phyloP scores from a whole-genome alignment of 2,797 vertebrate species.

The Eospalax fontanierii region DNA sequence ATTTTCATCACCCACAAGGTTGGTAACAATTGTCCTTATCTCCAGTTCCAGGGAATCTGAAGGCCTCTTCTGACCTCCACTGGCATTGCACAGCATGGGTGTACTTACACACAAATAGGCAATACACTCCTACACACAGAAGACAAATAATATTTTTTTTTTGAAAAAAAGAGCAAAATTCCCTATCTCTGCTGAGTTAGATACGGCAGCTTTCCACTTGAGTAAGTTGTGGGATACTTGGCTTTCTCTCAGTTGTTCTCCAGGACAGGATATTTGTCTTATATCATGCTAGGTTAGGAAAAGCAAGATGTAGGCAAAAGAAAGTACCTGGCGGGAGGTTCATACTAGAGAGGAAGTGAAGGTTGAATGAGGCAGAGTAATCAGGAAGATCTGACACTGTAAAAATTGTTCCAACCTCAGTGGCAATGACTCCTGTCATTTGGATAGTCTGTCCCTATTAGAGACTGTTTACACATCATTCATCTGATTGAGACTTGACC shows the following conservation, averaged over 20 bases:
- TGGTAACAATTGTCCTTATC: too few relatives aligned
- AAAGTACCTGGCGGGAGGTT: not conserved
- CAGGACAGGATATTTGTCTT: not conserved
- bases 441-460: conserved; percentile 1
- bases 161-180: not conserved
- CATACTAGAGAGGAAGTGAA: conserved; percentile 10
- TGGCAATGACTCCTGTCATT: conserved; percentile 3
- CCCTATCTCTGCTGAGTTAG: not conserved
- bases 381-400: not conserved
- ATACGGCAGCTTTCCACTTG: not conserved
- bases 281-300: not conserved
- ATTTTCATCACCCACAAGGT: too few relatives aligned
- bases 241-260: conserved; percentile 16
- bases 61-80: too few relatives aligned
- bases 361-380: not conserved
- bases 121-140: too few relatives aligned
- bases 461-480: not conserved
- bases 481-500: conserved; percentile 12
- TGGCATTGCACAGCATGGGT: too few relatives aligned
- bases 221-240: conserved; percentile 22
- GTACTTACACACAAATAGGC: too few relatives aligned
- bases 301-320: conserved; percentile 22
- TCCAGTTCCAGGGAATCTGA: too few relatives aligned
- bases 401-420: not conserved
- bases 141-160: too few relatives aligned